Conservation (phyloP, 2,113 vertebrate species). For the Gnathonemus longibarbis region DNA sequence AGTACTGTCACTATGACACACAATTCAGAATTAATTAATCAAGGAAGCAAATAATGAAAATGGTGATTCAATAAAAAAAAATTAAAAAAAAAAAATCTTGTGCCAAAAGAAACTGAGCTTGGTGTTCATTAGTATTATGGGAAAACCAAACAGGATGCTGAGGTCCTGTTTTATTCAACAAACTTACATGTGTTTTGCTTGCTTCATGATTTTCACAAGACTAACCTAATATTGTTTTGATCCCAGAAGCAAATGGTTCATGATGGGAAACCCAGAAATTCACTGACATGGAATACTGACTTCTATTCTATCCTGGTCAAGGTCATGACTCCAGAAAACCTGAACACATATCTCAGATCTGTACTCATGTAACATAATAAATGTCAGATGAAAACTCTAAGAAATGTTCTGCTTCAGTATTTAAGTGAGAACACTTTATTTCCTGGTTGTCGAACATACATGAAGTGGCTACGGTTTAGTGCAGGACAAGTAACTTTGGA, state of each 20-base stretch:
- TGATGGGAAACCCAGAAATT: neutral
- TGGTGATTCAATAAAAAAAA: neutral
- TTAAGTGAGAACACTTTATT: neutral
- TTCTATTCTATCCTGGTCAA: neutral
- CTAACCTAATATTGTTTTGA: neutral
- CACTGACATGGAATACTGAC: neutral
- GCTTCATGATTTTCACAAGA: neutral
- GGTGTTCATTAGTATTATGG: neutral
- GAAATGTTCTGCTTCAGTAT: neutral
- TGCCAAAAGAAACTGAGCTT: neutral
- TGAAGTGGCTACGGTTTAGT: neutral
- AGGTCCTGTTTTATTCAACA: neutral
- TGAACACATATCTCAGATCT: neutral
- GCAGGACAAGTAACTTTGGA: neutral
- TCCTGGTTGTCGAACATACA: neutral
- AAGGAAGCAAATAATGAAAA: neutral
- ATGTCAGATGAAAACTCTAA: neutral
- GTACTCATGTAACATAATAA: neutral
- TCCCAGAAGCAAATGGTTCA: neutral
- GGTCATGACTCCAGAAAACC: neutral
- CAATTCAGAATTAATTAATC: neutral
- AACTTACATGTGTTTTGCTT: neutral
- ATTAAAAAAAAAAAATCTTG: neutral
- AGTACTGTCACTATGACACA: neutral
- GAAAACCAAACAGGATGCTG: neutral